Conservation (phyloP, 2,888 invertebrate species). For the Odontocerum albicorne region DNA sequence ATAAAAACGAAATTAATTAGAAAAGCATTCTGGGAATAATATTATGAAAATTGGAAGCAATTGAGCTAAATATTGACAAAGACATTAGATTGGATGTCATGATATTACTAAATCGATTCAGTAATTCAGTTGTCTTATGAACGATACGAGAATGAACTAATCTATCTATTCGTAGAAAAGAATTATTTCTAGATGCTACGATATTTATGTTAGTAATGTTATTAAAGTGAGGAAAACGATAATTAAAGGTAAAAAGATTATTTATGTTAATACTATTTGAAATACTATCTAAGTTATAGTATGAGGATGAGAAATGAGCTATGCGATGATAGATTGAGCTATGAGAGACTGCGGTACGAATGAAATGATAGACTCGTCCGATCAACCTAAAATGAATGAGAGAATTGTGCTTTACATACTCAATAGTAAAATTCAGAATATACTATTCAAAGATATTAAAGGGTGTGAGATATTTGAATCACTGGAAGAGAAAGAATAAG, state of each 20-base stretch:
- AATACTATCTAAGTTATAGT: slow-evolving; percentile 1
- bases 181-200: slow-evolving; percentile 1
- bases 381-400: slow-evolving; percentile 33
- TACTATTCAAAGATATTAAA: not conserved
- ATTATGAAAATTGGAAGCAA: slow-evolving; percentile 8
- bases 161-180: not conserved
- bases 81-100: slow-evolving; percentile 13
- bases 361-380: slow-evolving; percentile 19
- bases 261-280: not conserved
- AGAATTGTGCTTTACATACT: slow-evolving; percentile 10
- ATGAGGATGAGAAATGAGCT: slow-evolving; percentile 3
- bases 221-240: slow-evolving; percentile 6
- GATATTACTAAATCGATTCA: slow-evolving; percentile 1
- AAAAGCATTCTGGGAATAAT: slow-evolving; percentile 11
- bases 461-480: not conserved
- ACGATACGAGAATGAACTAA: not conserved
- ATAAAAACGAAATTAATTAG: slow-evolving; percentile 4
- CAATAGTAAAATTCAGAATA: not conserved
- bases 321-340: slow-evolving; percentile 8
- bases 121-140: slow-evolving; percentile 7
- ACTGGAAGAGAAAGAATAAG: not conserved
- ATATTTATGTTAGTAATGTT: slow-evolving; percentile 4
- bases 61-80: slow-evolving; percentile 16
- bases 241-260: slow-evolving; percentile 11
- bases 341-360: slow-evolving; percentile 19